A percentile compares a stretch with the other conserved stretches of the same genome.
These are phyloP conservation scores for Germaria angustata DNA, from an alignment of 2,888 invertebrate genomes.

Conservation along the genomic window DNA sequence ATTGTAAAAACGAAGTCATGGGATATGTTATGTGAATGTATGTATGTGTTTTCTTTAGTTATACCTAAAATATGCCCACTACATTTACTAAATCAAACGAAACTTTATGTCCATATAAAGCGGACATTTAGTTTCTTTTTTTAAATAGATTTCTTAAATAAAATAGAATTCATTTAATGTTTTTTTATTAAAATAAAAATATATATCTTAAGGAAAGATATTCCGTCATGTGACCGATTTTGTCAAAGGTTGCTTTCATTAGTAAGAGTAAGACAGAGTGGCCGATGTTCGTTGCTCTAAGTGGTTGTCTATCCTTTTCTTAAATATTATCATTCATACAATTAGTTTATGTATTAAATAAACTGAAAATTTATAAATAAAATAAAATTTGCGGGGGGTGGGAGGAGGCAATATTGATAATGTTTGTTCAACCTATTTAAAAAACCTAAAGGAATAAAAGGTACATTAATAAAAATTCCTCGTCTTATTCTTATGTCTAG, in stretches of 20 bases:
- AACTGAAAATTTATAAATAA: background rate
- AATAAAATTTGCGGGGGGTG: background rate
- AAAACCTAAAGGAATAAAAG: background rate
- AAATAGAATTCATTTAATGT: background rate
- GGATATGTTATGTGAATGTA: slow-evolving; percentile 75
- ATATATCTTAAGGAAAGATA: slow-evolving; percentile 61
- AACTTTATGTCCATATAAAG: background rate
- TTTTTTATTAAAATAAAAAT: slow-evolving; percentile 37
- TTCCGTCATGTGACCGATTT: slow-evolving; percentile 74
- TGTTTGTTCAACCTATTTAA: slow-evolving; percentile 3
- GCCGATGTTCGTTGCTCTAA: slow-evolving; percentile 44
- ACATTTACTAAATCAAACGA: background rate
- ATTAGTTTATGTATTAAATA: background rate
- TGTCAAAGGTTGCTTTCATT: slow-evolving; percentile 68
- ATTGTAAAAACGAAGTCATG: slow-evolving; percentile 71
- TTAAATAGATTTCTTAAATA: background rate
- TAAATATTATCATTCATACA: background rate
- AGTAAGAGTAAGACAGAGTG: slow-evolving; percentile 72
- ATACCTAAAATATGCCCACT: background rate
- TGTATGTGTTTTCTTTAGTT: background rate
- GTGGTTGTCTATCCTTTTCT: slow-evolving; percentile 29
- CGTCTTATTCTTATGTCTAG: background rate
- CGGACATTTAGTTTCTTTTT: background rate
- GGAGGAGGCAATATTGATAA: slow-evolving; percentile 8
- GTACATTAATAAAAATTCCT: slow-evolving; percentile 14